A percentile compares a stretch with the other conserved stretches of the same genome.
Evolutionary conservation across 2,797 vertebrate species (phyloP).

Genomic region (Thripadectes ignobilis): DNA sequence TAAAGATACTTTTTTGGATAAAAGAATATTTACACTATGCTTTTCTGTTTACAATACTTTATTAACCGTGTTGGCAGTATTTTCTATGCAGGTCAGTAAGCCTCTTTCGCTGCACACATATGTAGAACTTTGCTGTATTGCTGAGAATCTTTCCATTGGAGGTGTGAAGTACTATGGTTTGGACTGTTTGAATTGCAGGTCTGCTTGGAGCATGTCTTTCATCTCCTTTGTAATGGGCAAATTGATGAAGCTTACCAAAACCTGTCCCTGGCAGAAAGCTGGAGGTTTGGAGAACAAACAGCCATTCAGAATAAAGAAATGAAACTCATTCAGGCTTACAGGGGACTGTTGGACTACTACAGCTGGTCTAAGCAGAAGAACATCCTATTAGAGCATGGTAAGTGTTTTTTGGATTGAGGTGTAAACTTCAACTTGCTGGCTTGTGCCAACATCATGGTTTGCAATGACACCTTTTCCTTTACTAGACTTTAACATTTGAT

Average conservation of each 20-base stretch:
- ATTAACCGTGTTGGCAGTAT: background rate
- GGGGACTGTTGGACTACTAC: slow-evolving; percentile 85
- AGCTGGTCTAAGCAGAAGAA: slow-evolving; percentile 84
- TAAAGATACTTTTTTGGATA: background rate
- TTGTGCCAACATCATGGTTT: background rate
- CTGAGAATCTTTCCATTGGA: background rate
- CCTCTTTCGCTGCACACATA: background rate
- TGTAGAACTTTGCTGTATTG: background rate
- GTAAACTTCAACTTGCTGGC: background rate
- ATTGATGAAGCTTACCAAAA: slow-evolving; percentile 83
- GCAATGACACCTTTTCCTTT: background rate
- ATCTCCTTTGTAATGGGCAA: slow-evolving; percentile 83
- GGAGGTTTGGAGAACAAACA: slow-evolving; percentile 84
- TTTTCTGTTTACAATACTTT: background rate
- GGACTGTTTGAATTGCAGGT: slow-evolving; percentile 72
- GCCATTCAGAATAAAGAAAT: slow-evolving; percentile 71
- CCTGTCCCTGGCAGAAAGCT: slow-evolving; percentile 83
- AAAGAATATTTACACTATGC: background rate
- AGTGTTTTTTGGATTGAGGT: background rate
- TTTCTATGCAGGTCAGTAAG: background rate
- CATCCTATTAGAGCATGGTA: slow-evolving; percentile 70
- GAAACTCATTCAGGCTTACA: slow-evolving; percentile 87
- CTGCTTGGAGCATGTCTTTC: slow-evolving; percentile 87
- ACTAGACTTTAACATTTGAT: background rate
- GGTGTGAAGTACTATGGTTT: background rate